These are phyloP conservation scores for Thermophis baileyi DNA, from an alignment of 2,113 vertebrate species.

Conservation along the genomic window DNA sequence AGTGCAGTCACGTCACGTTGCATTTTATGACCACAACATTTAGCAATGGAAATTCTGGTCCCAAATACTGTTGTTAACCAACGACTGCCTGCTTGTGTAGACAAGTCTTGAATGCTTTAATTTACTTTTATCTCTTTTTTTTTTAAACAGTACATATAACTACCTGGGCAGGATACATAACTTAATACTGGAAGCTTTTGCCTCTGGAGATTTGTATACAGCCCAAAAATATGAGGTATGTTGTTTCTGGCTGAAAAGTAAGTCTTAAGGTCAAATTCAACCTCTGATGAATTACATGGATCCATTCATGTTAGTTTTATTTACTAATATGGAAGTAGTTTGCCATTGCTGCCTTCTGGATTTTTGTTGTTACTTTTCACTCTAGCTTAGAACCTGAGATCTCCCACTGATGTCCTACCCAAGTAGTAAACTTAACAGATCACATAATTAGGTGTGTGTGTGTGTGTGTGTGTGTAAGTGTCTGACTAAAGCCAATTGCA, in stretches of 20 bases:
- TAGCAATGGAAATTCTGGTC: not conserved
- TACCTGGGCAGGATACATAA: constrained; percentile 78
- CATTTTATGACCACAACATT: not conserved
- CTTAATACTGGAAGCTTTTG: constrained; percentile 78
- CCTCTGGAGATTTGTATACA: constrained; percentile 67
- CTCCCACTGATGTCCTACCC: not conserved
- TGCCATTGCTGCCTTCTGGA: not conserved
- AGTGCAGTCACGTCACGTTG: not conserved
- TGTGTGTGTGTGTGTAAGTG: too few relatives aligned
- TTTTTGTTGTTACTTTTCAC: not conserved
- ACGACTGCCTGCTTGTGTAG: not conserved
- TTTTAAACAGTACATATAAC: constrained; percentile 85
- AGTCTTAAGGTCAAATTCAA: not conserved
- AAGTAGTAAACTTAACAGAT: not conserved
- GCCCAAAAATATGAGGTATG: constrained; percentile 84
- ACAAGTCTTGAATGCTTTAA: constrained; percentile 3
- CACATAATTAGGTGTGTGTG: not conserved
- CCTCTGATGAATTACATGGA: not conserved
- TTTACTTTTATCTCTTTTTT: not conserved
- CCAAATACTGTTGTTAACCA: not conserved
- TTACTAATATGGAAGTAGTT: not conserved
- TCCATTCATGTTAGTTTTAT: not conserved
- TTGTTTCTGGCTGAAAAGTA: not conserved
- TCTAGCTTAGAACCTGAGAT: not conserved
- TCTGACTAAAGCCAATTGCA: not conserved